phyloP scores from a whole-genome alignment of 2,888 invertebrate species.

The Caenorhabditis imperialis region DNA sequence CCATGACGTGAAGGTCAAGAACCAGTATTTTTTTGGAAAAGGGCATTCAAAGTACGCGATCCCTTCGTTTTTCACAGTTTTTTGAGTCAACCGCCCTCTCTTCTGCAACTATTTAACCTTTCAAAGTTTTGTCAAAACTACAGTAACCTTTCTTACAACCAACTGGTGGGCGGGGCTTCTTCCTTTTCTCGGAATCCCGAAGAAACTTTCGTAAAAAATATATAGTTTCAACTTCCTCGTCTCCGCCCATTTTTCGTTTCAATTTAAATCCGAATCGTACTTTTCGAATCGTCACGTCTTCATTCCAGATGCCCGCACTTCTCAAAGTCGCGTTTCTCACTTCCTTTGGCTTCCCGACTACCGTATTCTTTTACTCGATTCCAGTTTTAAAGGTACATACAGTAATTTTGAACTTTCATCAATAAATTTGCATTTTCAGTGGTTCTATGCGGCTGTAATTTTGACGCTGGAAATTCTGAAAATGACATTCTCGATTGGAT shows the following conservation, averaged over 20 bases:
- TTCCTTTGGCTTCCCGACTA: neutral
- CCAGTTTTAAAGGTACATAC: conserved; percentile 7
- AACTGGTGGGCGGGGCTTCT: no score
- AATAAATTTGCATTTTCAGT: conserved; percentile 8
- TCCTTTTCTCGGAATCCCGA: no score
- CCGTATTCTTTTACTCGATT: neutral
- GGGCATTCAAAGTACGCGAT: no score
- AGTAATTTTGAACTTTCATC: neutral
- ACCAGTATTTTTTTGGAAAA: no score
- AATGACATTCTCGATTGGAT: conserved; percentile 11
- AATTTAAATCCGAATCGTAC: neutral
- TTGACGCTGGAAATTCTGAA: conserved; percentile 7
- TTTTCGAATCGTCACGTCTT: neutral
- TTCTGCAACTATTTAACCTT: no score
- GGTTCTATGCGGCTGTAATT: conserved; percentile 1
- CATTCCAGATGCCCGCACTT: neutral
- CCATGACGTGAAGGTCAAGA: no score
- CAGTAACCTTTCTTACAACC: no score
- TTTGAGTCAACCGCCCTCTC: no score
- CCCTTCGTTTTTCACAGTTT: no score
- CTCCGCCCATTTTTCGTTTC: neutral
- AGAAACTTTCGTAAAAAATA: no score
- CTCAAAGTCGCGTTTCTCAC: conserved; percentile 5
- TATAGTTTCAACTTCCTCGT: no score
- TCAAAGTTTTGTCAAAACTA: no score